A percentile compares a stretch with the other conserved stretches of the same genome.
phyloP scores from a whole-genome alignment of 2,888 invertebrate genomes.

The Pseudococcus longispinus region DNA sequence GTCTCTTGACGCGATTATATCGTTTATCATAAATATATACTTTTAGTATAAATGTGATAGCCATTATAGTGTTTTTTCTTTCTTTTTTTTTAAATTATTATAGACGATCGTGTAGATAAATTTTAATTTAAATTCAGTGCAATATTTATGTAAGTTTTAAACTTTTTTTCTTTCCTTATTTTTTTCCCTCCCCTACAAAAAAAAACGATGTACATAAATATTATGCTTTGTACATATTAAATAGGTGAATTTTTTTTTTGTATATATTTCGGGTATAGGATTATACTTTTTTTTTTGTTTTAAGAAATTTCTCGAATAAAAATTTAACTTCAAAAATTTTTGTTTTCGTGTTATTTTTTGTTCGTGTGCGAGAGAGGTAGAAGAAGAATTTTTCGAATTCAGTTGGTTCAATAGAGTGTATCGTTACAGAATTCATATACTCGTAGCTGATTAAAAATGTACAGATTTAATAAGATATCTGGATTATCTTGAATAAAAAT shows the following conservation, averaged over 20 bases:
- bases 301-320: constrained; percentile 56
- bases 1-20: constrained; percentile 40
- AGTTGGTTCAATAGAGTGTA: neutral
- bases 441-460: neutral
- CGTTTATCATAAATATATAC: constrained; percentile 30
- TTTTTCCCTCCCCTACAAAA: constrained; percentile 5
- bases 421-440: neutral
- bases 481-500: neutral
- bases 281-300: constrained; percentile 51
- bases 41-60: constrained; percentile 56
- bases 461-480: neutral
- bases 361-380: neutral
- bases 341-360: neutral
- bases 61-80: constrained; percentile 49
- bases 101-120: constrained; percentile 50
- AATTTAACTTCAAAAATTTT: constrained; percentile 41
- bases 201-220: constrained; percentile 46
- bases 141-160: constrained; percentile 54
- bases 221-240: constrained; percentile 47
- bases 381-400: neutral
- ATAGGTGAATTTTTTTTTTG: constrained; percentile 49
- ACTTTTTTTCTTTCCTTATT: neutral
- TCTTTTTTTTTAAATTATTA: constrained; percentile 6
- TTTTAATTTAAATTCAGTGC: constrained; percentile 53
- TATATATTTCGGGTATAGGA: constrained; percentile 54